These are phyloP conservation scores for Epirrhoe alternata DNA, from an alignment of 2,888 invertebrate genomes.

Conservation along the genomic window DNA sequence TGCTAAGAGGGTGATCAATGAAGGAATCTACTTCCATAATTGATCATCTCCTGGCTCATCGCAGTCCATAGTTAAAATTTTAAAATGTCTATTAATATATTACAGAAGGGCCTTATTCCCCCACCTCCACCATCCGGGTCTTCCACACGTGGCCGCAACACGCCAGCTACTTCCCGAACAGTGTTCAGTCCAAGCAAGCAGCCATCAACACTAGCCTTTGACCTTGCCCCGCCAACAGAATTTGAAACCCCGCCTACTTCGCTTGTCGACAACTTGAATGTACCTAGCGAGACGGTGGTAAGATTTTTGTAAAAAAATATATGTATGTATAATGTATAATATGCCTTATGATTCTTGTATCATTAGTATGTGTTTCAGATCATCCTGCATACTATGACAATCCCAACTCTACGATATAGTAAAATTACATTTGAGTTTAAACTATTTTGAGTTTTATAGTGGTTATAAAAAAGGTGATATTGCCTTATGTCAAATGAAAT, in stretches of 20 bases:
- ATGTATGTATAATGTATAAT: conserved; percentile 1
- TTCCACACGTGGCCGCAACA: conserved; percentile 63
- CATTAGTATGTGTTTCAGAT: background rate
- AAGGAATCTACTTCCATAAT: too few relatives aligned
- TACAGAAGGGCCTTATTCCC: conserved; percentile 72
- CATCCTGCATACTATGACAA: too few relatives aligned
- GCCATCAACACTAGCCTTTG: conserved; percentile 62
- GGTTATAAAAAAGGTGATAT: too few relatives aligned
- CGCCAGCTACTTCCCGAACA: conserved; percentile 59
- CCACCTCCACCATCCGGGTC: conserved; percentile 75
- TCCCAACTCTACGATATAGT: too few relatives aligned
- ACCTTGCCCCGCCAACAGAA: conserved; percentile 64
- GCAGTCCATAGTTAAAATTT: too few relatives aligned
- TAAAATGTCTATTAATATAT: too few relatives aligned
- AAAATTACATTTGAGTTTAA: too few relatives aligned
- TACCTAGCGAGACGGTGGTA: conserved; percentile 64
- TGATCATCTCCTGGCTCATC: too few relatives aligned
- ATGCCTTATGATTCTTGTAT: conserved; percentile 9
- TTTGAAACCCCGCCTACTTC: conserved; percentile 64
- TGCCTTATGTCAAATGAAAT: too few relatives aligned
- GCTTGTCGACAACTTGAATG: conserved; percentile 56
- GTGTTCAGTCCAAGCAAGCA: conserved; percentile 70
- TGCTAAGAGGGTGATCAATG: too few relatives aligned
- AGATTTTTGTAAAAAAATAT: conserved; percentile 26
- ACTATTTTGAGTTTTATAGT: too few relatives aligned